Percentiles rank a stretch among this genome's conserved stretches.
Conservation (phyloP, 1,140 invertebrate genomes). For the Melanaphis sacchari region DNA sequence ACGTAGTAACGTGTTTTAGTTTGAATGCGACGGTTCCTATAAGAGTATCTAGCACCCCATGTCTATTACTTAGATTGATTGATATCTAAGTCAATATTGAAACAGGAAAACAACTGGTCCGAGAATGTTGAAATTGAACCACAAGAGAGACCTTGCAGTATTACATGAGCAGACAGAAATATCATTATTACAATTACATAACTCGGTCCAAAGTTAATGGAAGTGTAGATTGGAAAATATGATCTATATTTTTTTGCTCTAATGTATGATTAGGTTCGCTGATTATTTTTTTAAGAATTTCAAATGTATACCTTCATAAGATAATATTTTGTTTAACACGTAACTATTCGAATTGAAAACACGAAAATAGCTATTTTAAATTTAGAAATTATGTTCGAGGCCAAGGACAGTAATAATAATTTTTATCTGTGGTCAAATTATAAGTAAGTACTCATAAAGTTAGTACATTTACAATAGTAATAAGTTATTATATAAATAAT, state of each 20-base stretch:
- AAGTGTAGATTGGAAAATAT: slow-evolving; percentile 57
- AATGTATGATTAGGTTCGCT: slow-evolving; percentile 30
- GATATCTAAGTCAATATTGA: slow-evolving; percentile 49
- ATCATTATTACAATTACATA: slow-evolving; percentile 52
- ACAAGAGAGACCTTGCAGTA: slow-evolving; percentile 50
- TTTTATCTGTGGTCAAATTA: background rate
- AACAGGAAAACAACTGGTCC: slow-evolving; percentile 53
- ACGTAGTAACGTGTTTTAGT: background rate
- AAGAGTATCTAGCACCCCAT: slow-evolving; percentile 7
- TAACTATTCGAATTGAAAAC: background rate
- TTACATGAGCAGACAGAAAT: slow-evolving; percentile 49
- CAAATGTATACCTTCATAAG: background rate
- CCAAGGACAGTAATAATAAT: background rate
- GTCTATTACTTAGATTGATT: slow-evolving; percentile 25
- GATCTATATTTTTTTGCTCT: slow-evolving; percentile 53
- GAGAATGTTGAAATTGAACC: slow-evolving; percentile 55
- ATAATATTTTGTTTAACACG: slow-evolving; percentile 19
- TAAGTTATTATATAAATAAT: background rate
- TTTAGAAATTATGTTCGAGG: background rate
- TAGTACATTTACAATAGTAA: background rate
- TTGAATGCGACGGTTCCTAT: background rate
- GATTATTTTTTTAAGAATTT: background rate
- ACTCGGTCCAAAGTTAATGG: slow-evolving; percentile 33
- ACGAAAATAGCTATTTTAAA: slow-evolving; percentile 3
- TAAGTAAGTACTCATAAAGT: background rate